These are phyloP conservation scores for Anticlea derivata DNA, from an alignment of 2,888 invertebrate species.

Conservation along the genomic window DNA sequence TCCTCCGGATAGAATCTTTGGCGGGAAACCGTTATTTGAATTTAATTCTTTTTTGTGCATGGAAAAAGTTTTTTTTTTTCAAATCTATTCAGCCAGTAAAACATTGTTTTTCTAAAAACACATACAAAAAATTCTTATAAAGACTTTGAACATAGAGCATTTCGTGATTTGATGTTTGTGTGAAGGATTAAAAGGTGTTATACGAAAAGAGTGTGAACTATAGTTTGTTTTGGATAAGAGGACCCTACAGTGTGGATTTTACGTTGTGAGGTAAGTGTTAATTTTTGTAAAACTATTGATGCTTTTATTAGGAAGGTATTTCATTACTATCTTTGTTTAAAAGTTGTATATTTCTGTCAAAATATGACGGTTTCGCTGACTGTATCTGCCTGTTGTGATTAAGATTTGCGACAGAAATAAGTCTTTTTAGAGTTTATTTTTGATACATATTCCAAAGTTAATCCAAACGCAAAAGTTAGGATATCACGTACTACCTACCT, in stretches of 20 bases:
- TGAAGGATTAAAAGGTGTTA: constrained; percentile 56
- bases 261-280: constrained; percentile 31
- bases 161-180: constrained; percentile 49
- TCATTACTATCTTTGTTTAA: no score
- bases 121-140: background rate
- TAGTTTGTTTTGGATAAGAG: constrained; percentile 34
- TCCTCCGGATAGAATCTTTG: constrained; percentile 50
- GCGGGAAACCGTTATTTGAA: constrained; percentile 62
- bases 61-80: background rate
- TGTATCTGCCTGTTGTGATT: no score
- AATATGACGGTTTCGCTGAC: no score
- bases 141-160: constrained; percentile 18
- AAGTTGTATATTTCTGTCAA: no score
- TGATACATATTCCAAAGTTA: no score
- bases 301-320: no score
- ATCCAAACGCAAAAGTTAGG: no score
- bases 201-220: constrained; percentile 49
- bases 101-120: background rate
- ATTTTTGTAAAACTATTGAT: background rate
- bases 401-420: no score
- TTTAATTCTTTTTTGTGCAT: constrained; percentile 22
- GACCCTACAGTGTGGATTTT: constrained; percentile 38
- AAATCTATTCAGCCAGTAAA: constrained; percentile 21
- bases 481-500: no score
- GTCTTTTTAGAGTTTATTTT: no score